Conservation (phyloP, 2,113 vertebrate species). For the Opisthocomus hoazin region DNA sequence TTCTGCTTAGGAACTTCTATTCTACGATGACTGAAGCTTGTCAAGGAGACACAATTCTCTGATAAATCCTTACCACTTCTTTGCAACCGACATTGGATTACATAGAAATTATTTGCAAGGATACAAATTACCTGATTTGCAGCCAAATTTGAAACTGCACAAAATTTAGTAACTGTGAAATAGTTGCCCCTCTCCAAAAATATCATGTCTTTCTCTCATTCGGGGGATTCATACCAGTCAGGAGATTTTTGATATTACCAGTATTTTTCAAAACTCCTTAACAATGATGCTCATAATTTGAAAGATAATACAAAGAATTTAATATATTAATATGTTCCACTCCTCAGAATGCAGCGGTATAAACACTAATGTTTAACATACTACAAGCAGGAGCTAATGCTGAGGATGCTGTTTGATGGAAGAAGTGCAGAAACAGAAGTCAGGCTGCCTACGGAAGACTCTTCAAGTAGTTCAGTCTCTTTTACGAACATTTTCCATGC, state of each 20-base stretch:
- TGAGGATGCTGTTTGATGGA: background rate
- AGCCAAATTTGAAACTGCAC: background rate
- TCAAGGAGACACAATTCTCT: background rate
- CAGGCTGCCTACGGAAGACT: background rate
- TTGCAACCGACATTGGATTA: background rate
- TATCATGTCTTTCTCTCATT: background rate
- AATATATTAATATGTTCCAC: background rate
- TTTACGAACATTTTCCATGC: constrained; percentile 4
- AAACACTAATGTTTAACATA: background rate
- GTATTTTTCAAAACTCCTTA: background rate
- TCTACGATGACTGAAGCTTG: background rate
- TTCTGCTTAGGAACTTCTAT: no score
- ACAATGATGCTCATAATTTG: background rate
- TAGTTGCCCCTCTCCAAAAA: background rate
- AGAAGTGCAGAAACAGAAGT: background rate
- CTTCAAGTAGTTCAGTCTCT: background rate
- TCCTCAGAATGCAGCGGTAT: background rate
- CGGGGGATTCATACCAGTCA: background rate
- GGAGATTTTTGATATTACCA: background rate
- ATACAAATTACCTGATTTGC: background rate
- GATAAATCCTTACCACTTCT: background rate
- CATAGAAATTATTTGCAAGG: background rate
- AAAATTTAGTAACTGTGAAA: background rate
- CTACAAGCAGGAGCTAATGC: background rate
- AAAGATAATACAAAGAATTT: background rate